Percentiles rank a stretch among this genome's conserved stretches.
Evolutionary conservation across 2,113 vertebrate species (phyloP).

Genomic region (Acrocephalus arundinaceus): DNA sequence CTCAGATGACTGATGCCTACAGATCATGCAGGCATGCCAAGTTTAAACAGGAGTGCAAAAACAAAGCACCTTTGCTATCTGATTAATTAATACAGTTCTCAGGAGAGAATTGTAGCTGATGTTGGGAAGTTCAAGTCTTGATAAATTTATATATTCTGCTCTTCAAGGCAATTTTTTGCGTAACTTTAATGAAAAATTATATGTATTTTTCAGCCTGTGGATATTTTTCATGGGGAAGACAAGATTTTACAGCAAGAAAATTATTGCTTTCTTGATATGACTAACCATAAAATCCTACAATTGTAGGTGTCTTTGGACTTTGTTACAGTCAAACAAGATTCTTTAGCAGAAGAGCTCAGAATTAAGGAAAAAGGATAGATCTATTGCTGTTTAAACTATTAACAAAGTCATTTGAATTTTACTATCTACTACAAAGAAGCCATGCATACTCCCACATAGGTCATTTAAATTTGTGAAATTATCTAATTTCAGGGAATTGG

Average conservation of each 20-base stretch:
- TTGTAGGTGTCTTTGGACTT: neutral
- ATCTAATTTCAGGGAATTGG: neutral
- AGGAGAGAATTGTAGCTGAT: neutral
- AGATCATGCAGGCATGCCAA: neutral
- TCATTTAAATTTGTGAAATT: neutral
- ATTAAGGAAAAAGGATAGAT: neutral
- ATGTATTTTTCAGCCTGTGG: neutral
- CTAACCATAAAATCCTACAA: neutral
- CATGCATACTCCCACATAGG: neutral
- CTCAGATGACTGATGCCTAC: neutral
- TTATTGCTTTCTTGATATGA: neutral
- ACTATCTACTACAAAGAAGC: neutral
- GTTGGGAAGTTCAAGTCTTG: neutral
- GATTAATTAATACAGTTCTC: neutral
- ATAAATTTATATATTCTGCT: neutral
- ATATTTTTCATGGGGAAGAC: neutral
- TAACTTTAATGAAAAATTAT: neutral
- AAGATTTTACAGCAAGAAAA: neutral
- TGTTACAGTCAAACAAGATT: neutral
- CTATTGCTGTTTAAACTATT: neutral
- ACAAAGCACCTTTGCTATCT: neutral
- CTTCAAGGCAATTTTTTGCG: accelerated
- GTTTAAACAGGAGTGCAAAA: neutral
- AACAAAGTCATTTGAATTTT: neutral
- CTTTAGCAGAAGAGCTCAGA: neutral